Evolutionary conservation across 2,113 vertebrate genomes (phyloP), one percentile per base, ranked within the genome.

Genomic region (Trematocara marginatum): DNA sequence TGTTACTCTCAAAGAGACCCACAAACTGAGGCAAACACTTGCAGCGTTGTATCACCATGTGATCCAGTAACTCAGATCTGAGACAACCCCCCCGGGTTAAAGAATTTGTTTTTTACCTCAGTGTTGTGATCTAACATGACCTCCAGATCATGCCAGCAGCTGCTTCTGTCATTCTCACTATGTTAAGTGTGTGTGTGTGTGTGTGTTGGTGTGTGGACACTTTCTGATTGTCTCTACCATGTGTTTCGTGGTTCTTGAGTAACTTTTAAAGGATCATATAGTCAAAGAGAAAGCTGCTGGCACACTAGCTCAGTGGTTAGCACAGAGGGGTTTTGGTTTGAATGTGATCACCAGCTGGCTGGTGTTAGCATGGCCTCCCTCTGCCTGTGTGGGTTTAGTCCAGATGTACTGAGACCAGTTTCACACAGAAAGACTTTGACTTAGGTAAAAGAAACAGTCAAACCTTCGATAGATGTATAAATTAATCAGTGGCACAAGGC

Each of bases 61-160:
- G 91, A 94, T 92, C 80, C 57, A 81, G 23, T 92, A 84, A 87
- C 90, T 90, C 87, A 91, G 82, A 87, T 85, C 86, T 81, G 13
- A 47, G 87, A 91, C 84, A 83, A 61, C 88, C 90, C 90, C 91
- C 88, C 90, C 78, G 86, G 90, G 92, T 93, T 59, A 82, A 94
- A 94, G 90, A 93, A 94, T 93, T 91, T 93, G 92, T 95, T 91
- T 93, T 94, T 92, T 88, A 84, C 85, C 85, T 90, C 85, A 18
- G 71, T 84, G 85, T 92, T 91, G 92, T 92, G 92, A 92, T 94
- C 91, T 79, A 86, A 93, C 90, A 86, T 92, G 94, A 95, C 95
- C 93, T 86, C 82, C 51, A 61, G 89, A 88, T 91, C 89, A 90
- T 20, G 84, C 53, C 56, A 83, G 91, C 95, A 95, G 95, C 93